Conservation (phyloP, 2,113 vertebrate species). For the Nesogale talazaci region DNA sequence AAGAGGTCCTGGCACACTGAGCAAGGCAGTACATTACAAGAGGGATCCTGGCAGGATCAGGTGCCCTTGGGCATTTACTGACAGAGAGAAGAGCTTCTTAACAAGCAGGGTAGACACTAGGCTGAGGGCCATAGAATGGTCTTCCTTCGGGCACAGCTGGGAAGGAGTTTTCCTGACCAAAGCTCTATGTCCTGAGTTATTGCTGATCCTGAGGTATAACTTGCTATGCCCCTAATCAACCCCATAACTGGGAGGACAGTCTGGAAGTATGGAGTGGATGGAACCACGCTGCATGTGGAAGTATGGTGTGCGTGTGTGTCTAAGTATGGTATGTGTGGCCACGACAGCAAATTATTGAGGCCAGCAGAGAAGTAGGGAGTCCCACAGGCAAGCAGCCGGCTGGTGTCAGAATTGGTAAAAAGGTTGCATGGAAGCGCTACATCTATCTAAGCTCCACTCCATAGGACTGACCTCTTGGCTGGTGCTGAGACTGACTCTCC, state of each 20-base stretch:
- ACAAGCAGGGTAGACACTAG: not conserved
- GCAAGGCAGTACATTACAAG: not conserved
- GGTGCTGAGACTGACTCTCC: not conserved
- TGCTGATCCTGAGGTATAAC: not conserved
- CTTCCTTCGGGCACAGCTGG: not conserved
- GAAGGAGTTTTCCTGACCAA: not conserved
- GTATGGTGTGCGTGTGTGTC: too few relatives aligned
- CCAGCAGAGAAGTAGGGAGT: not conserved
- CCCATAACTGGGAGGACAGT: not conserved
- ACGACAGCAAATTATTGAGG: not conserved
- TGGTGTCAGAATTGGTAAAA: not conserved
- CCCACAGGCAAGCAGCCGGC: too few relatives aligned
- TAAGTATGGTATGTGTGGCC: too few relatives aligned
- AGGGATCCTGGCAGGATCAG: not conserved
- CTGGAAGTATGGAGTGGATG: not conserved
- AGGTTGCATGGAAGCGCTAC: not conserved
- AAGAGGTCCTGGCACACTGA: too few relatives aligned
- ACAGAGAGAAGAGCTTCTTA: not conserved
- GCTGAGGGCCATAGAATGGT: not conserved
- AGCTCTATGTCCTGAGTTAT: not conserved
- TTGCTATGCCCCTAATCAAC: not conserved
- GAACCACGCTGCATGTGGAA: too few relatives aligned
- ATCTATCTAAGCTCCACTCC: not conserved
- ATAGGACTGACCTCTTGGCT: not conserved
- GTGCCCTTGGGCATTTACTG: not conserved